A percentile compares a stretch with the other conserved stretches of the same genome.
Conservation (phyloP, 2,113 vertebrate species). For the Gymnobelideus leadbeateri region DNA sequence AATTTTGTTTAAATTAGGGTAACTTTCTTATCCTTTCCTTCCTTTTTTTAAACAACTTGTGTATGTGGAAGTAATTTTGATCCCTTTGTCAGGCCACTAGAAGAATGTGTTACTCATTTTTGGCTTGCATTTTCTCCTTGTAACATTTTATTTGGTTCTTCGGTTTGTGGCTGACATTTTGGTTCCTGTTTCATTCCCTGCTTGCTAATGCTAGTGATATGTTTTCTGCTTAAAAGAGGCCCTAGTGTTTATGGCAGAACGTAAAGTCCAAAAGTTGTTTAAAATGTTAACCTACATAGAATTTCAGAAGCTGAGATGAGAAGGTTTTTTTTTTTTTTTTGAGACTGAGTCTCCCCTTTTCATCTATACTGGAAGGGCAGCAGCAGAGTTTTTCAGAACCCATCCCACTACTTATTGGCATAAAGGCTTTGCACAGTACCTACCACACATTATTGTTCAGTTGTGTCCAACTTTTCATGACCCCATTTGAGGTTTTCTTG, state of each 20-base stretch:
- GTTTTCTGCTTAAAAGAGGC: slow-evolving; percentile 45
- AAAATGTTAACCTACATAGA: neutral
- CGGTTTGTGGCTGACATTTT: slow-evolving; percentile 8
- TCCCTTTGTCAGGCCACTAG: slow-evolving; percentile 26
- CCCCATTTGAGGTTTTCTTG: neutral
- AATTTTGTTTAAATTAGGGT: slow-evolving; percentile 87
- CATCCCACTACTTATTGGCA: neutral
- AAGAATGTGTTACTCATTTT: slow-evolving; percentile 38
- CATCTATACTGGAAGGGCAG: neutral
- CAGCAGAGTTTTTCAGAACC: neutral
- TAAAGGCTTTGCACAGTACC: neutral
- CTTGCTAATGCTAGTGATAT: neutral
- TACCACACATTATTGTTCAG: neutral
- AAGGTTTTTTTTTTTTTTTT: neutral
- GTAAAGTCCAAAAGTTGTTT: neutral
- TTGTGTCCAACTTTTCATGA: neutral
- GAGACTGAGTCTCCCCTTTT: neutral
- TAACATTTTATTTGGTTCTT: slow-evolving; percentile 31
- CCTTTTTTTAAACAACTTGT: slow-evolving; percentile 63
- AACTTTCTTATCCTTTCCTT: slow-evolving; percentile 78
- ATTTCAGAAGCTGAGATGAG: neutral
- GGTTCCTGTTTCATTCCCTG: neutral
- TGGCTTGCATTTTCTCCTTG: slow-evolving; percentile 14
- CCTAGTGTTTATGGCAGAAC: neutral
- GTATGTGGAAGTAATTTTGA: slow-evolving; percentile 67